These are phyloP conservation scores for Sus cebifrons DNA, from an alignment of 2,797 vertebrate species.

Conservation along the genomic window DNA sequence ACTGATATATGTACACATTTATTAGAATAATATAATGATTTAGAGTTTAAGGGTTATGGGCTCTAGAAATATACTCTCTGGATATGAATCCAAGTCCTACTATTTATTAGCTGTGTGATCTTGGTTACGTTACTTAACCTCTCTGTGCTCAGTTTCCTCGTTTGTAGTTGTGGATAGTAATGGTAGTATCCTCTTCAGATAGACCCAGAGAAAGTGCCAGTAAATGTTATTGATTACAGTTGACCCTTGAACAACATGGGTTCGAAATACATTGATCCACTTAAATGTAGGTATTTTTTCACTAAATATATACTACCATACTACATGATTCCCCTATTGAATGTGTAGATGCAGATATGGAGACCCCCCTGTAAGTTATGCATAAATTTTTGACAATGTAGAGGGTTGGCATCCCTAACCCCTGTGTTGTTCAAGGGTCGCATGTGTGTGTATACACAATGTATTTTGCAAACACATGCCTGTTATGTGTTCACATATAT, in stretches of 20 bases:
- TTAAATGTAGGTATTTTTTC: not conserved
- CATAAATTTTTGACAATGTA: not conserved
- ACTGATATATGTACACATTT: not conserved
- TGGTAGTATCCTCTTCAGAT: not conserved
- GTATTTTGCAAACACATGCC: not conserved
- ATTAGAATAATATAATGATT: not conserved
- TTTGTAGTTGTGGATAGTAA: slow-evolving; percentile 35
- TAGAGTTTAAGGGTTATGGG: not conserved
- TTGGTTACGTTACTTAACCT: slow-evolving; percentile 29
- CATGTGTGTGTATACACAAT: not conserved
- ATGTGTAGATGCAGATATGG: not conserved
- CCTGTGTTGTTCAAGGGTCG: not conserved
- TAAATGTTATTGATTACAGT: slow-evolving; percentile 28
- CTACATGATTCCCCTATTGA: not conserved
- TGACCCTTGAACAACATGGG: not conserved
- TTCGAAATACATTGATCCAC: not conserved
- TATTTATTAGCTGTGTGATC: not conserved
- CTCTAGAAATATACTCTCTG: not conserved
- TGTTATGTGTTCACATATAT: not conserved
- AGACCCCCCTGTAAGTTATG: not conserved
- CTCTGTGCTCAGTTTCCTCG: not conserved
- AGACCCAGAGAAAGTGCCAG: slow-evolving; percentile 7
- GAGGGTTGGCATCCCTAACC: not conserved
- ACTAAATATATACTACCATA: not conserved
- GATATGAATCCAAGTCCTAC: slow-evolving; percentile 7